Evolutionary conservation across 2,113 vertebrate genomes (phyloP).

Genomic region (Empidonax traillii): DNA sequence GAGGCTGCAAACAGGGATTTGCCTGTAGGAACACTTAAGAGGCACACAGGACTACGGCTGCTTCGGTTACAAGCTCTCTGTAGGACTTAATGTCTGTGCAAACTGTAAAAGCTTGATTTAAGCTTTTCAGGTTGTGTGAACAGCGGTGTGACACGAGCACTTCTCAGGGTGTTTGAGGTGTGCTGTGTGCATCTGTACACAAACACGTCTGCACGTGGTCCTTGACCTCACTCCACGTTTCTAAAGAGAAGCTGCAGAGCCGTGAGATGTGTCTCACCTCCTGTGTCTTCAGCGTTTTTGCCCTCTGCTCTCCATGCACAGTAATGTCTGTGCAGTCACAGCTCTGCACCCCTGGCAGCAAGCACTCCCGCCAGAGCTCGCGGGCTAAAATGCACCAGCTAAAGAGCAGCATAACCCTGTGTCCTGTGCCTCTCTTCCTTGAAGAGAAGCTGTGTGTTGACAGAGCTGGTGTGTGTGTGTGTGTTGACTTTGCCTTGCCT

Average conservation of each 20-base stretch:
- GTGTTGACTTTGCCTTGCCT: background rate
- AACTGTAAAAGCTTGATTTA: background rate
- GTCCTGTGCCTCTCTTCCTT: fast-evolving
- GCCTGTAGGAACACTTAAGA: background rate
- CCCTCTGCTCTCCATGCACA: background rate
- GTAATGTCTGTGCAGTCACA: fast-evolving
- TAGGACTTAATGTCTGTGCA: background rate
- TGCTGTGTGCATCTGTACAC: background rate
- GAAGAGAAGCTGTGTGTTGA: background rate
- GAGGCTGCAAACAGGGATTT: background rate
- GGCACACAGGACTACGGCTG: background rate
- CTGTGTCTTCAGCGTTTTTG: background rate
- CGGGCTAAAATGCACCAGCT: background rate
- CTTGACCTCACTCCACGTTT: background rate
- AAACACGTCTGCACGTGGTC: background rate
- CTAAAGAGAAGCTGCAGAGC: background rate
- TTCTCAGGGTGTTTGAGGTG: background rate
- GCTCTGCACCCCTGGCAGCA: background rate
- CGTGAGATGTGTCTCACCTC: background rate
- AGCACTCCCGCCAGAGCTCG: background rate
- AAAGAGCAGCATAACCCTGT: background rate
- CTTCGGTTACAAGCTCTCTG: background rate
- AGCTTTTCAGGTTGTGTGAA: background rate
- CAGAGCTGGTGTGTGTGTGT: background rate
- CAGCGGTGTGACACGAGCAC: background rate